Evolutionary conservation across 2,888 invertebrate species (phyloP), one percentile per base, ranked within the genome.

Genomic region (Dendrolimus houi): DNA sequence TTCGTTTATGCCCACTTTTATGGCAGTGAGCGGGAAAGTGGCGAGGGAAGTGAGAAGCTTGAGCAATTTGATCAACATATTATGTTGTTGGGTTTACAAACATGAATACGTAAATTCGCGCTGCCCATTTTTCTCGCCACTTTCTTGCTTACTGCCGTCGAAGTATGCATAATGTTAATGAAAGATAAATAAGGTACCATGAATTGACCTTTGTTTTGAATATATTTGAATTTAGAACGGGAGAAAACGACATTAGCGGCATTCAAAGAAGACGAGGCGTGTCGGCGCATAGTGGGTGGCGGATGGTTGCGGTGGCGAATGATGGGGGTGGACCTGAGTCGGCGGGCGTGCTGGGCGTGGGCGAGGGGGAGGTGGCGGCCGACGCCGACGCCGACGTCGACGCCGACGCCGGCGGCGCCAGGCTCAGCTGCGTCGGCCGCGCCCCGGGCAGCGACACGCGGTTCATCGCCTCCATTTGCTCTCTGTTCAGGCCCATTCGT

Each of bases 401-500:
- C 60, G 68, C 69, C 65, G 68, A 63, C 55, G 29, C 29, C 29
- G 74, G 75, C 61, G 83, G 81, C 69, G 87, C 83, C 69, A 90
- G 81, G 78, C 84, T 85, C 65, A 91, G 85, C 77, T 87, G 89
- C 71, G 87, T 88, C 59, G 90, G 91, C 70, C 87, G 72, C 75
- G 73, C 79, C 62, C 77, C 81, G 61, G 79, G 80, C 82, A 89
- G 85, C 77, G 87, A 85, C 77, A 87, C 88, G 64, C 81, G 84
- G 79, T 83, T 87, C 87, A 91, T 86, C 74, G 88, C 91, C 81
- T 91, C 91, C 87, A 91, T 87, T 79, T 91, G 88, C 77, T 91
- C 91, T 78, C 89, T 85, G 85, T 90, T 91, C 84, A 91, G 90
- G 79, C 91, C 91, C 87, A 90, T 89, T 75, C 91, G 89, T 85